A percentile compares a stretch with the other conserved stretches of the same genome.
Conservation (phyloP, 2,888 invertebrate genomes). For the Argyresthia goedartella region DNA sequence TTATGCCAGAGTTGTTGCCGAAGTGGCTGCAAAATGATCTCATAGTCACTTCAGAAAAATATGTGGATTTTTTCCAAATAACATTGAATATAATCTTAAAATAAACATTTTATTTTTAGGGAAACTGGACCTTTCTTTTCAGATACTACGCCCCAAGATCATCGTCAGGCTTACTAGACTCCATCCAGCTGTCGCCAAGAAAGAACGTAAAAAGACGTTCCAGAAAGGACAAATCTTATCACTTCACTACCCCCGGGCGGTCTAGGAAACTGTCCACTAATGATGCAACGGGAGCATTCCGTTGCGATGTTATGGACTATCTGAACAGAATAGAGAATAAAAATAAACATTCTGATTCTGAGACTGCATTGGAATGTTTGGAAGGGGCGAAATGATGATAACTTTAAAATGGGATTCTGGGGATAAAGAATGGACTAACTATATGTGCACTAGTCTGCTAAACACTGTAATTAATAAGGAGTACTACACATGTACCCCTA, state of each 20-base stretch:
- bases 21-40: no score
- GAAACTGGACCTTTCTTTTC: no score
- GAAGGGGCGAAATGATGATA: conserved; percentile 12
- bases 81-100: no score
- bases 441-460: not conserved
- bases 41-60: no score
- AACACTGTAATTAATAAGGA: no score
- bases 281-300: conserved; percentile 40
- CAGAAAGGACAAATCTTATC: conserved; percentile 28
- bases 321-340: conserved; percentile 45
- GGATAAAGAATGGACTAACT: not conserved
- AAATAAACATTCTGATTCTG: conserved; percentile 38
- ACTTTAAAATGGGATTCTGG: no score
- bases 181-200: conserved; percentile 45
- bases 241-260: conserved; percentile 33
- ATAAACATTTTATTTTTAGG: no score
- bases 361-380: conserved; percentile 29
- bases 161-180: conserved; percentile 33
- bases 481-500: no score
- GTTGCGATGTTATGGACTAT: conserved; percentile 42
- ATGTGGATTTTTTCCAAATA: no score
- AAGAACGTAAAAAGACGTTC: conserved; percentile 37
- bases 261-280: conserved; percentile 51
- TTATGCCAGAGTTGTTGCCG: no score
- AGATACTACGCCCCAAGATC: conserved; percentile 71